These are phyloP conservation scores for Mallateleia sp. DNA, from an alignment of 2,888 invertebrate genomes.

Conservation along the genomic window DNA sequence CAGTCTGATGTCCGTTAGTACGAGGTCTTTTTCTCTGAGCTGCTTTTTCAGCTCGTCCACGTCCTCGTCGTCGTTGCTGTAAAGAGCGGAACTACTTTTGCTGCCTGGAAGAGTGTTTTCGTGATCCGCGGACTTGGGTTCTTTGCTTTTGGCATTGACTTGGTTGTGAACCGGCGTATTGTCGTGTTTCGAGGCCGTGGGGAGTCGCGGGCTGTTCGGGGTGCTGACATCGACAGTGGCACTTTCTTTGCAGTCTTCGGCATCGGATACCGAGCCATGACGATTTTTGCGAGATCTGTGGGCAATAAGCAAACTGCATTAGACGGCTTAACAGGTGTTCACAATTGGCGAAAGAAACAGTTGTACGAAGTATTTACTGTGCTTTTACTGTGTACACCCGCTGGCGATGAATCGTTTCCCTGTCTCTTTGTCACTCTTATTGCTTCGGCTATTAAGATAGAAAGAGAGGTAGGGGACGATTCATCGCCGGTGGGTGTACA, in stretches of 20 bases:
- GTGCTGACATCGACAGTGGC: conserved; percentile 90
- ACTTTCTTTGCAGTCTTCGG: conserved; percentile 90
- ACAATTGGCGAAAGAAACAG: too few relatives aligned
- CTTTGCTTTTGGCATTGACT: conserved; percentile 79
- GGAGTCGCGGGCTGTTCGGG: conserved; percentile 87
- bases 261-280: conserved; percentile 90
- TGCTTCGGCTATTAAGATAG: too few relatives aligned
- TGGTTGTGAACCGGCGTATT: conserved; percentile 77
- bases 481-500: too few relatives aligned
- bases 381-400: too few relatives aligned
- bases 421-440: too few relatives aligned
- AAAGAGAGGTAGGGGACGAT: too few relatives aligned
- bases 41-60: conserved; percentile 97
- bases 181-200: conserved; percentile 87
- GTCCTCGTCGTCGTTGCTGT: conserved; percentile 89
- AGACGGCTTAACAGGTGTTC: too few relatives aligned
- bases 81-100: conserved; percentile 88
- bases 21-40: conserved; percentile 98
- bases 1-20: too few relatives aligned
- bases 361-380: too few relatives aligned
- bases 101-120: conserved; percentile 86
- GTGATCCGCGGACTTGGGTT: conserved; percentile 85
- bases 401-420: too few relatives aligned
- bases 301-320: too few relatives aligned
- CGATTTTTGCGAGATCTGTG: conserved; percentile 90